phyloP scores from a whole-genome alignment of 2,113 vertebrate species.

The Acrocephalus arundinaceus region DNA sequence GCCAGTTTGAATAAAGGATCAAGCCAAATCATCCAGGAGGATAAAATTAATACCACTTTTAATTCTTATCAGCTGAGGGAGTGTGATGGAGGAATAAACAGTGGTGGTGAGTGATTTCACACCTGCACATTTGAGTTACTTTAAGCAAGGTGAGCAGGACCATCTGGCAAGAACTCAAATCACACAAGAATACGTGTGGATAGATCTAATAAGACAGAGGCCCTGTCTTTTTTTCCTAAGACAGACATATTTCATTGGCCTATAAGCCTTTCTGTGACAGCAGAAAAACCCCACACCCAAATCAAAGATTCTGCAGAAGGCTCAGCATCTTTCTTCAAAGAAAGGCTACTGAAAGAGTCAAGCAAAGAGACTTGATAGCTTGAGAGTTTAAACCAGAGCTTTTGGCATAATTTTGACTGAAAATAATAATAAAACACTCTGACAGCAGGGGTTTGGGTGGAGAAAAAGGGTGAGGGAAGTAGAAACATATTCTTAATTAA shows the following conservation, averaged over 20 bases:
- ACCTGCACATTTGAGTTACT: not conserved
- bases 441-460: not conserved
- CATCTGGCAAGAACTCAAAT: not conserved
- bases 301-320: not conserved
- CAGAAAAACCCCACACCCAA: not conserved
- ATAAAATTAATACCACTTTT: not conserved
- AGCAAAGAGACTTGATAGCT: not conserved
- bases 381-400: not conserved
- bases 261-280: not conserved
- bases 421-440: not conserved
- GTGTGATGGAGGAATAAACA: not conserved
- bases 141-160: not conserved
- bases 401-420: not conserved
- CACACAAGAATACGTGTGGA: not conserved
- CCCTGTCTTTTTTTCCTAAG: not conserved
- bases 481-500: conserved; percentile 3
- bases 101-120: not conserved
- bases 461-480: not conserved
- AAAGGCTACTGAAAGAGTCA: not conserved
- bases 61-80: not conserved
- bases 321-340: not conserved
- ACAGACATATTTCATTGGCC: not conserved
- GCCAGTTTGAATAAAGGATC: not conserved
- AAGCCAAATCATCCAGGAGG: not conserved
- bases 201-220: not conserved